Base-by-base conservation (phyloP, 2,888 invertebrate genomes). In the Machimus rusticus region DNA sequence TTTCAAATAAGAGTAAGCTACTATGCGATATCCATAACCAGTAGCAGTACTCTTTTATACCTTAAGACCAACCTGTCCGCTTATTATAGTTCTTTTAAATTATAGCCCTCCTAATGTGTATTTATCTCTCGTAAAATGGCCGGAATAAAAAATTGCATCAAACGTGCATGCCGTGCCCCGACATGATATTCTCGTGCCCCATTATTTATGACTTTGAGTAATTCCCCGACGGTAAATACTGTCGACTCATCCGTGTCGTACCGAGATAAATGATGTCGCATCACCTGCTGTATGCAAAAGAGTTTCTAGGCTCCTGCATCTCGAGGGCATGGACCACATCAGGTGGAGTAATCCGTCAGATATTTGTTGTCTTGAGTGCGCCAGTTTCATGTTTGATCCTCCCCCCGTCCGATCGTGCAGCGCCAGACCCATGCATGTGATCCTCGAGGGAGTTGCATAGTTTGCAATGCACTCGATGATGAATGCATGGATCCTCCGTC, bases 331-430 rank as follows among this genome's bases (percentile, higher is more conserved):
- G 74, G 9, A 74, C 51, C 43, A 76, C 34, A 77, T 86, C 86
- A 86, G 86, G 76, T 86, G 86, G 86, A 34, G 76, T 86, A 86
- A 86, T 86, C 86, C 86, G 76, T 86, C 86, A 86, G 86, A 28
- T 74, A 85, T 43, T 85, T 51, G 74, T 86, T 34, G 76, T 76
- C 51, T 77, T 19, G 16, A 46, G 28, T 66, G 81, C 51, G 84
- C 84, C 66, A 84, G 43, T 66, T 84, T 16, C 84, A 23, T 84
- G 84, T 57, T 46, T 23, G 81, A 66, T 19, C 43, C n/a, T 39
- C 84, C 84, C 39, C n/a, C 12, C 2, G 39, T 43, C 12, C 79
- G 76, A 39, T 37, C 37, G 76, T 34, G 34, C 28, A 74, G 74
- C 74, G 34, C 74, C 74, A 74, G 34, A 74, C 74, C 46, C 19